phyloP scores from a whole-genome alignment of 2,888 invertebrate genomes.

The Orthosia incerta region DNA sequence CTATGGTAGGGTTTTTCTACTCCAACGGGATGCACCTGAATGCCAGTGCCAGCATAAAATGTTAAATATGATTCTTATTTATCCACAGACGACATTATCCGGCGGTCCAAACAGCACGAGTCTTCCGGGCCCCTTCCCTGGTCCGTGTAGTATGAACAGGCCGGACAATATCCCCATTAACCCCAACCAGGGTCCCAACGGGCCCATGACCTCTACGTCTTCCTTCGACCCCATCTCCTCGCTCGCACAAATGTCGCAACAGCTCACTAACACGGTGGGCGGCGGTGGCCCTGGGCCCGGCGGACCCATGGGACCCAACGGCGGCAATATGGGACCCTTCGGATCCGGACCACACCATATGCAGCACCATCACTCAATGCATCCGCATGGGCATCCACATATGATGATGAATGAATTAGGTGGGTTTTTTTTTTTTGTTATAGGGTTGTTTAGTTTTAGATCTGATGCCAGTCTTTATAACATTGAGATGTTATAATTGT shows the following conservation, averaged over 20 bases:
- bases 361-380: slow-evolving; percentile 88
- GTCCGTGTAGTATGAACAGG: slow-evolving; percentile 87
- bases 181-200: slow-evolving; percentile 89
- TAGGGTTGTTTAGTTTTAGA: not conserved
- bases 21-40: not conserved
- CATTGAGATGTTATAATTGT: not conserved
- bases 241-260: slow-evolving; percentile 98
- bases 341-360: slow-evolving; percentile 86
- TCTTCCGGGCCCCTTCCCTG: slow-evolving; percentile 89
- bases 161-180: slow-evolving; percentile 89
- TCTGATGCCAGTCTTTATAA: not conserved
- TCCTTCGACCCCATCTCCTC: slow-evolving; percentile 98
- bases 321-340: slow-evolving; percentile 84
- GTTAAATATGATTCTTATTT: slow-evolving; percentile 26
- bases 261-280: slow-evolving; percentile 94
- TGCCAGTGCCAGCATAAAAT: not conserved
- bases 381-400: slow-evolving; percentile 87
- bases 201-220: slow-evolving; percentile 90
- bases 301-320: slow-evolving; percentile 83
- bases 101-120: slow-evolving; percentile 88
- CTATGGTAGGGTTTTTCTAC: not conserved
- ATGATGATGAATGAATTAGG: slow-evolving; percentile 91
- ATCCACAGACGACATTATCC: slow-evolving; percentile 84
- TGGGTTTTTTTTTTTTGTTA: slow-evolving; percentile 59
- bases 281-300: slow-evolving; percentile 82